These are phyloP conservation scores for Lobophora halterata DNA, from an alignment of 2,888 invertebrate genomes.

Conservation along the genomic window DNA sequence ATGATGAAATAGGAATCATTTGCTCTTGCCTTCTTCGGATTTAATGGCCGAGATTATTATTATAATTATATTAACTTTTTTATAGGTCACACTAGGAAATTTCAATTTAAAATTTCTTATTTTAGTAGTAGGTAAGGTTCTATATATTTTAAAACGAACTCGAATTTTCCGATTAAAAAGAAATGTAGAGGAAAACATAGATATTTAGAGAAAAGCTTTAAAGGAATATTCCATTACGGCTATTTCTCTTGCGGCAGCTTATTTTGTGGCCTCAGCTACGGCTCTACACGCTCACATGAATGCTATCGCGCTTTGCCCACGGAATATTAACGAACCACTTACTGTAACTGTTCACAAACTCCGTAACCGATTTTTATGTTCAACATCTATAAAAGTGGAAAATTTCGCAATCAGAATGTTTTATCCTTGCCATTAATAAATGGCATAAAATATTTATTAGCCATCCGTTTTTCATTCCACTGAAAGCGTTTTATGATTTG, in stretches of 20 bases:
- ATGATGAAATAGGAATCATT: too few relatives aligned
- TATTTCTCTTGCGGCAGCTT: slow-evolving; percentile 24
- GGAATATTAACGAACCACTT: slow-evolving; percentile 61
- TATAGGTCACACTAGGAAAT: too few relatives aligned
- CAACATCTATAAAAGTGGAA: slow-evolving; percentile 40
- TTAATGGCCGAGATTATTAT: too few relatives aligned
- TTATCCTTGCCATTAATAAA: slow-evolving; percentile 32
- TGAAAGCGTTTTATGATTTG: slow-evolving; percentile 27
- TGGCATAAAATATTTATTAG: slow-evolving; percentile 28
- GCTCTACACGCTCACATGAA: slow-evolving; percentile 49
- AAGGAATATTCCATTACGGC: slow-evolving; percentile 16
- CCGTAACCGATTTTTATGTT: slow-evolving; percentile 44
- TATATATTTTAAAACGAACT: slow-evolving; percentile 1
- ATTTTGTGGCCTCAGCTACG: slow-evolving; percentile 40
- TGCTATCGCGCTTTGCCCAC: slow-evolving; percentile 48
- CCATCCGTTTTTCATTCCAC: slow-evolving; percentile 26
- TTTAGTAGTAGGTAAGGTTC: neutral
- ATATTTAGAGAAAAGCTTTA: slow-evolving; percentile 8
- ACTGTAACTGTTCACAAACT: slow-evolving; percentile 50
- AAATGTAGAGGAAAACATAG: slow-evolving; percentile 4
- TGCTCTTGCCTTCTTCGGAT: too few relatives aligned
- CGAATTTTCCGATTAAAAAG: neutral
- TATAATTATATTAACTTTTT: too few relatives aligned
- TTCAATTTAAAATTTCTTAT: slow-evolving; percentile 1
- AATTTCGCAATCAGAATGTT: slow-evolving; percentile 39